Evolutionary conservation across 2,797 vertebrate species (phyloP), one percentile per base, ranked within the genome.

Genomic region (Poecilia wingei): DNA sequence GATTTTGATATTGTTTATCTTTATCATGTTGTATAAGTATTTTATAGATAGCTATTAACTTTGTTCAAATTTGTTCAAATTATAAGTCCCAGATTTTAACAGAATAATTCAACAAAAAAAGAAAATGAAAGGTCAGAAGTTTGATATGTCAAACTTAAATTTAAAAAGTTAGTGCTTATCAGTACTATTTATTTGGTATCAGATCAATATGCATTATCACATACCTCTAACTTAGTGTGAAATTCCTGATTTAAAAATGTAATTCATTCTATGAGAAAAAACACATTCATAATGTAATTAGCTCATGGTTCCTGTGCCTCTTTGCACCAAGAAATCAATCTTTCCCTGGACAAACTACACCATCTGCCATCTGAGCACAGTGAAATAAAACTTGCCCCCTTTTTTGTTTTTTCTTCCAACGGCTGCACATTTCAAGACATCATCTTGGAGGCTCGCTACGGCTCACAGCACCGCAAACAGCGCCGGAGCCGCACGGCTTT

Each of bases 341-440:
- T 51, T 25, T 51, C 20, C 0, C 18, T 49, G 61, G 61, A 36
- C 22, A 68, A 68, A 68, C 64, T 41, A 10, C 36, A 12, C 36
- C 6, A 3, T 25, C 9, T 55, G 20, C 25, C 51, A 55, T n/a
- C 25, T 16, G 25, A 16, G 45, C 2, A 8, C 49, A 33, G 91
- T 94, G 95, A 96, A 97, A 97, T 98, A 97, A 98, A 98, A 92
- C 95, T 94, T 94, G 94, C 96, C 96, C 94, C 95, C 88, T 95
- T 90, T 86, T 79, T 88, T 55, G 49, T 55, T 84, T 97, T 98
- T 93, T 95, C 93, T 95, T 97, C 96, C 97, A 99, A 98, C 98
- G 98, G 98, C 97, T 98, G 97, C 95, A 97, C 98, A 97, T 98
- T 99, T 97, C 97, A 97, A 99, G 98, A 99, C 97, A 99, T 99